Percentiles rank a stretch among this genome's conserved stretches.
Conservation (phyloP, 2,888 invertebrate species). For the Dicyrtoma fusca region DNA sequence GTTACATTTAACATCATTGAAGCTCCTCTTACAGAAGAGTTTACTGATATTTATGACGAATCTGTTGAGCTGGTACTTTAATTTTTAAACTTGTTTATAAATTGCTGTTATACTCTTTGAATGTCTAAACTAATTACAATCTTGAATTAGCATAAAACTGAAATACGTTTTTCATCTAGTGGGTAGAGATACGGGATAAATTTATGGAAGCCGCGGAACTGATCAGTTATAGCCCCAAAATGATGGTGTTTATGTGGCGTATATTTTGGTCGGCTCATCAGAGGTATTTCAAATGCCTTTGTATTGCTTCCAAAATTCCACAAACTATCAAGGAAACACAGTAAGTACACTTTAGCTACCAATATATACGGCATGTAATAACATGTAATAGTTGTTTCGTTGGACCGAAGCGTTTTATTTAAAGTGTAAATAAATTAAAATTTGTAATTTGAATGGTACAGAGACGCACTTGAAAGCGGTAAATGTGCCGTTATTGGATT, state of each 20-base stretch:
- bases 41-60: conserved; percentile 88
- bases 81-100: too few species aligned
- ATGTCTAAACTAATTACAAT: background rate
- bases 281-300: conserved; percentile 97
- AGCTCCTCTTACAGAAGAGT: conserved; percentile 83
- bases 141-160: too few species aligned
- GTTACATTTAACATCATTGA: conserved; percentile 97
- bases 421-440: conserved; percentile 15
- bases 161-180: conserved; percentile 66
- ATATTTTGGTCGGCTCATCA: conserved; percentile 99
- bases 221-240: conserved; percentile 89
- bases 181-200: conserved; percentile 96
- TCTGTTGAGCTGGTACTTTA: conserved; percentile 78
- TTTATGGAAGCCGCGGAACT: conserved; percentile 94
- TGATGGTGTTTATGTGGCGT: conserved; percentile 99
- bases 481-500: conserved; percentile 99
- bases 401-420: background rate
- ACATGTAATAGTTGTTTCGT: background rate
- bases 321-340: conserved; percentile 65
- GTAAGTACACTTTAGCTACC: conserved; percentile 57
- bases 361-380: background rate
- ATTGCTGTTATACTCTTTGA: too few species aligned
- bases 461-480: conserved; percentile 67
- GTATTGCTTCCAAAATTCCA: conserved; percentile 92
- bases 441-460: conserved; percentile 23